Conservation (phyloP, 2,888 invertebrate genomes). For the Xanthia togata region DNA sequence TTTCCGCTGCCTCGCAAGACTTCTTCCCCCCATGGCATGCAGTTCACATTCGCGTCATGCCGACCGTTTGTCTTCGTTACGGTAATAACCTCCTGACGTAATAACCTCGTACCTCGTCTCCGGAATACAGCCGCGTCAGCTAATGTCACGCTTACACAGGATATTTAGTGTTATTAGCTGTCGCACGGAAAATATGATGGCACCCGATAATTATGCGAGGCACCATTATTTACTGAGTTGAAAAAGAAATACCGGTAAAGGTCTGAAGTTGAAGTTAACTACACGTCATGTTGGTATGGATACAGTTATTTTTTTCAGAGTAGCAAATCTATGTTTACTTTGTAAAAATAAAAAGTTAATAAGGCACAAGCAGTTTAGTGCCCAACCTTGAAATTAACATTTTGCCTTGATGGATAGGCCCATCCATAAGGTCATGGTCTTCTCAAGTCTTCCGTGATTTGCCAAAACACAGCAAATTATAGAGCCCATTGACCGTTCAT, state of each 20-base stretch:
- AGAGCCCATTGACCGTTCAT: slow-evolving; percentile 1
- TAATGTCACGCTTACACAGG: slow-evolving; percentile 49
- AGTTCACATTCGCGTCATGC: slow-evolving; percentile 76
- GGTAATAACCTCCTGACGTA: slow-evolving; percentile 70
- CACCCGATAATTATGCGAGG: slow-evolving; percentile 36
- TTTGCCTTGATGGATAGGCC: not conserved
- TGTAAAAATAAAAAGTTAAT: not conserved
- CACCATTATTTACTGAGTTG: not conserved
- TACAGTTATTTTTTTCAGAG: not conserved
- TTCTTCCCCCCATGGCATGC: slow-evolving; percentile 41
- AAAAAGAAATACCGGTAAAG: slow-evolving; percentile 3
- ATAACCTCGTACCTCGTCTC: slow-evolving; percentile 58
- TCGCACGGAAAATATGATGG: slow-evolving; percentile 53
- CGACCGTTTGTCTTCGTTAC: slow-evolving; percentile 81
- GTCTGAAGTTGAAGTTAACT: not conserved
- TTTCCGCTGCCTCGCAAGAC: slow-evolving; percentile 29
- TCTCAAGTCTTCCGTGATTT: not conserved
- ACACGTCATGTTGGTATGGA: not conserved
- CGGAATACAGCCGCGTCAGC: slow-evolving; percentile 61
- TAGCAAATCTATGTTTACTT: not conserved
- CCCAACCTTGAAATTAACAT: not conserved
- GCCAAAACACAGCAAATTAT: slow-evolving; percentile 1
- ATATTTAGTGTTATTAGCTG: slow-evolving; percentile 63
- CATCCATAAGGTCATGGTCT: not conserved
- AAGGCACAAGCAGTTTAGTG: not conserved